Evolutionary conservation across 2,888 invertebrate species (phyloP).

Genomic region (Drosophila anomelani): DNA sequence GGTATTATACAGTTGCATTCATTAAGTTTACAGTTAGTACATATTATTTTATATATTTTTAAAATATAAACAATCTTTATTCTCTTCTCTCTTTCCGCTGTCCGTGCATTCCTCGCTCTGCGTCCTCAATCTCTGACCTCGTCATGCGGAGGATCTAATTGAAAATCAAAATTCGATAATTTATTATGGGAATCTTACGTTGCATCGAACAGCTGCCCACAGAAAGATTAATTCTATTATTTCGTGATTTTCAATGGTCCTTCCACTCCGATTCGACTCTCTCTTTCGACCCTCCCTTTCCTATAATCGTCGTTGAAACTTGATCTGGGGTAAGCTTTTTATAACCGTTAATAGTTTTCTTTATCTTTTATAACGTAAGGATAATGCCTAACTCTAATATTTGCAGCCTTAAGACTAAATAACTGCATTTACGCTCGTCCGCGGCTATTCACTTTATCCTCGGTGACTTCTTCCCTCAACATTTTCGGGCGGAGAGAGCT

Average conservation of each 20-base stretch:
- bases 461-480: not conserved
- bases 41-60: conserved; percentile 72
- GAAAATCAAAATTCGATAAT: conserved; percentile 47
- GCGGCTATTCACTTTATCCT: conserved; percentile 22
- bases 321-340: conserved; percentile 34
- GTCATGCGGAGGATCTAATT: conserved; percentile 21
- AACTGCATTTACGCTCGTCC: conserved; percentile 75
- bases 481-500: not conserved
- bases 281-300: not conserved
- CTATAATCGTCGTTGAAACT: conserved; percentile 24
- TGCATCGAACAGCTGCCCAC: conserved; percentile 10
- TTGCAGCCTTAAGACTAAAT: conserved; percentile 80
- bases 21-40: conserved; percentile 49
- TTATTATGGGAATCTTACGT: conserved; percentile 7
- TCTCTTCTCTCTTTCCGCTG: conserved; percentile 76
- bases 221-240: conserved; percentile 24
- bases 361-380: conserved; percentile 46
- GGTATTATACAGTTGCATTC: conserved; percentile 62
- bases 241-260: conserved; percentile 23
- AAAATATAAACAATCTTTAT: conserved; percentile 83
- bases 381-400: conserved; percentile 69
- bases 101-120: conserved; percentile 8
- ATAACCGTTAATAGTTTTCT: conserved; percentile 34
- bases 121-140: not conserved
- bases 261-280: conserved; percentile 6